Conservation (phyloP, 2,888 invertebrate species). For the Zelleria hepariella region DNA sequence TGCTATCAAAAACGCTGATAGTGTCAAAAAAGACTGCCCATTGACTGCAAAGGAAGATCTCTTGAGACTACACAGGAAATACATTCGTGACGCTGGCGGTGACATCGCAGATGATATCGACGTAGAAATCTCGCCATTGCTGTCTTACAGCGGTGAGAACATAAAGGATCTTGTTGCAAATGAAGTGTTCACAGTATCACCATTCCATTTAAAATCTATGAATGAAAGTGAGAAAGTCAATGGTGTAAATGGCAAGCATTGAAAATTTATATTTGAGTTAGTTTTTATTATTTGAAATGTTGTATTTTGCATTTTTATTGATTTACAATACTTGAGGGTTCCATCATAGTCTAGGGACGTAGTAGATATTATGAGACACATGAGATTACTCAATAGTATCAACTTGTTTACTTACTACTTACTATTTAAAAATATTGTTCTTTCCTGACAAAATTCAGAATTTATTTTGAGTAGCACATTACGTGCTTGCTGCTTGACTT, state of each 20-base stretch:
- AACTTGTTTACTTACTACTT: too few relatives aligned
- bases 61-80: constrained; percentile 81
- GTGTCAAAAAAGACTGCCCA: constrained; percentile 91
- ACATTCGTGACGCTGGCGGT: constrained; percentile 87
- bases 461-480: too few relatives aligned
- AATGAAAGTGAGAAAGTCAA: constrained; percentile 36
- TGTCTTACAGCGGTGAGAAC: constrained; percentile 93
- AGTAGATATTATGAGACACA: too few relatives aligned
- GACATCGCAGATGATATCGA: constrained; percentile 75
- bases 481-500: too few relatives aligned
- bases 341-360: background rate
- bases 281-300: background rate
- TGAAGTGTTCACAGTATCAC: constrained; percentile 76
- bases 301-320: constrained; percentile 1
- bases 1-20: constrained; percentile 94
- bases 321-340: background rate
- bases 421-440: too few relatives aligned
- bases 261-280: constrained; percentile 8
- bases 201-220: constrained; percentile 72
- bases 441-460: too few relatives aligned
- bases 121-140: constrained; percentile 91
- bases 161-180: constrained; percentile 76
- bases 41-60: constrained; percentile 87
- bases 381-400: too few relatives aligned
- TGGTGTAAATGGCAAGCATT: constrained; percentile 55